Percentiles rank a stretch among this genome's conserved stretches.
These are phyloP conservation scores for Sinotaia quadrata DNA, from an alignment of 2,888 invertebrate genomes.

Conservation along the genomic window DNA sequence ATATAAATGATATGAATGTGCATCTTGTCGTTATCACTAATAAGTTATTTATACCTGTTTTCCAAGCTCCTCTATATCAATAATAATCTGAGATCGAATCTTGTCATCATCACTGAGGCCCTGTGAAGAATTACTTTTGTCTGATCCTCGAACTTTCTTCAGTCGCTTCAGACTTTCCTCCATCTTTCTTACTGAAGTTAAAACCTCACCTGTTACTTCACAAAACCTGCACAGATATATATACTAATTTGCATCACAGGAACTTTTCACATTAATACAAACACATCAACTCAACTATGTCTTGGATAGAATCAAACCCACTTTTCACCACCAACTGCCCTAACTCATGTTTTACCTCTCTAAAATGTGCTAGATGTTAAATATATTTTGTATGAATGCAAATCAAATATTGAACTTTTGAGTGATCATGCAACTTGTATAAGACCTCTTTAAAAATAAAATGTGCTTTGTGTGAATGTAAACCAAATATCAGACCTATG, in stretches of 20 bases:
- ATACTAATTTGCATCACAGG: neutral
- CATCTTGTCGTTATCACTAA: too few relatives aligned
- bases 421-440: too few relatives aligned
- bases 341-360: neutral
- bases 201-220: conserved; percentile 84
- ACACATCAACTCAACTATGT: too few relatives aligned
- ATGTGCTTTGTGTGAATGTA: too few relatives aligned
- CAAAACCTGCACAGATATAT: conserved; percentile 66
- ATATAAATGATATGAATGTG: too few relatives aligned
- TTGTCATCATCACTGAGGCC: conserved; percentile 92
- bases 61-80: conserved; percentile 86
- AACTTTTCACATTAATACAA: too few relatives aligned
- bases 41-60: conserved; percentile 76
- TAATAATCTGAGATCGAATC: conserved; percentile 89
- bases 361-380: too few relatives aligned
- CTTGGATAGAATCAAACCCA: too few relatives aligned
- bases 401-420: too few relatives aligned
- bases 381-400: too few relatives aligned
- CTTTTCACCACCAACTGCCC: neutral
- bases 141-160: conserved; percentile 83
- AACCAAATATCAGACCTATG: too few relatives aligned
- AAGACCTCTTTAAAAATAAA: too few relatives aligned
- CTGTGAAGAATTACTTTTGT: conserved; percentile 74
- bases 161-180: conserved; percentile 93
- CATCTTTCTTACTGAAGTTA: conserved; percentile 94